A percentile compares a stretch with the other conserved stretches of the same genome.
Conservation (phyloP, 2,797 vertebrate genomes). For the Arrhamphus sclerolepis region DNA sequence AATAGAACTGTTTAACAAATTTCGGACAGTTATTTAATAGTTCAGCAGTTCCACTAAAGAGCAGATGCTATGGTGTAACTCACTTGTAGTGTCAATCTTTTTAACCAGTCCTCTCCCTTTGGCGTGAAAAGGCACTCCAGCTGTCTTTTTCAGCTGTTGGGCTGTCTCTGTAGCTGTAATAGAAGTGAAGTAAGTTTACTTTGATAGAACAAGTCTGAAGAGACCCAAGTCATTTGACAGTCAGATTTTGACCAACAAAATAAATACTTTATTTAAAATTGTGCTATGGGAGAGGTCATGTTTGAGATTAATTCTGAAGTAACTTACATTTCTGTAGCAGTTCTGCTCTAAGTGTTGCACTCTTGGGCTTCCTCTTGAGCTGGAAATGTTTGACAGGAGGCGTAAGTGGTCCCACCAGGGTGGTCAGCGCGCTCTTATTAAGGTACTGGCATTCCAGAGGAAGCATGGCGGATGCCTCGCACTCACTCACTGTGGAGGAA, state of each 20-base stretch:
- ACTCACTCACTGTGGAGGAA: slow-evolving; percentile 88
- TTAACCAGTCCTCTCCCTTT: slow-evolving; percentile 97
- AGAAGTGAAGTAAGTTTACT: not conserved
- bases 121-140: slow-evolving; percentile 96
- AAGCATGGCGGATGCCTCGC: slow-evolving; percentile 95
- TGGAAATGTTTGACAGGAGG: slow-evolving; percentile 98
- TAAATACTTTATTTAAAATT: too few species aligned
- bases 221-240: not conserved
- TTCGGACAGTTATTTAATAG: not conserved
- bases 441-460: slow-evolving; percentile 97
- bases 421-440: slow-evolving; percentile 96
- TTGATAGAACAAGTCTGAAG: not conserved
- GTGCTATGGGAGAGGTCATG: not conserved
- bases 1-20: not conserved
- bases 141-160: slow-evolving; percentile 96
- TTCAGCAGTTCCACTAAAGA: not conserved
- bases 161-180: slow-evolving; percentile 92
- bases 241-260: not conserved
- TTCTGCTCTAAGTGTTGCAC: slow-evolving; percentile 95
- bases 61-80: slow-evolving; percentile 49
- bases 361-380: slow-evolving; percentile 97
- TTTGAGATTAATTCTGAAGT: too few species aligned
- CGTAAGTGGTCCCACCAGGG: slow-evolving; percentile 93
- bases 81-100: slow-evolving; percentile 98
- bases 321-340: slow-evolving; percentile 96